phyloP scores from a whole-genome alignment of 1,140 invertebrate genomes.

The Euura saliciscinereae region DNA sequence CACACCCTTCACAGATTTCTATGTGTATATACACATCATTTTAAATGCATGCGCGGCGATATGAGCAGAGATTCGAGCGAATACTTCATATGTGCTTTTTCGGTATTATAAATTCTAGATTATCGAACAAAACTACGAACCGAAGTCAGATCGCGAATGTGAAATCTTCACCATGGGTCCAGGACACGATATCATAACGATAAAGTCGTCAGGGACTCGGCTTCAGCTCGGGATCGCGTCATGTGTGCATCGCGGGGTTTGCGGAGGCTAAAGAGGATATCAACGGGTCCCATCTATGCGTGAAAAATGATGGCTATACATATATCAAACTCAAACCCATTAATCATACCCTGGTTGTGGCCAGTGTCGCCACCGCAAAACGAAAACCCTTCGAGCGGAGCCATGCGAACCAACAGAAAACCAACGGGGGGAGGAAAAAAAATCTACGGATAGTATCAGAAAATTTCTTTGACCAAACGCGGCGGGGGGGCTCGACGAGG shows the following conservation, averaged over 20 bases:
- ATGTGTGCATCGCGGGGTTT: neutral
- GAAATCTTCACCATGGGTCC: neutral
- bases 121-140: no score
- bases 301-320: conserved; percentile 49
- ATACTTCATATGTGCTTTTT: no score
- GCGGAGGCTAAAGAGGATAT: conserved; percentile 31
- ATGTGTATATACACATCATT: neutral
- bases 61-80: no score
- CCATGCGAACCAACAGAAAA: neutral
- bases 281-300: conserved; percentile 45
- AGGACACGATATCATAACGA: neutral
- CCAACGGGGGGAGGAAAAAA: conserved; percentile 34
- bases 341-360: conserved; percentile 40
- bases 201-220: neutral
- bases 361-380: conserved; percentile 33
- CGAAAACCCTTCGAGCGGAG: conserved; percentile 40
- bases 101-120: no score
- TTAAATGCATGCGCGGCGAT: no score
- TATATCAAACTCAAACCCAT: conserved; percentile 39
- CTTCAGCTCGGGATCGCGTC: no score
- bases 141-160: neutral
- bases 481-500: no score
- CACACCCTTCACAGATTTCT: neutral
- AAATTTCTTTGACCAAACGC: neutral
- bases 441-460: conserved; percentile 23